Evolutionary conservation across 2,797 vertebrate species (phyloP).

Genomic region (Cheirogaleus major): DNA sequence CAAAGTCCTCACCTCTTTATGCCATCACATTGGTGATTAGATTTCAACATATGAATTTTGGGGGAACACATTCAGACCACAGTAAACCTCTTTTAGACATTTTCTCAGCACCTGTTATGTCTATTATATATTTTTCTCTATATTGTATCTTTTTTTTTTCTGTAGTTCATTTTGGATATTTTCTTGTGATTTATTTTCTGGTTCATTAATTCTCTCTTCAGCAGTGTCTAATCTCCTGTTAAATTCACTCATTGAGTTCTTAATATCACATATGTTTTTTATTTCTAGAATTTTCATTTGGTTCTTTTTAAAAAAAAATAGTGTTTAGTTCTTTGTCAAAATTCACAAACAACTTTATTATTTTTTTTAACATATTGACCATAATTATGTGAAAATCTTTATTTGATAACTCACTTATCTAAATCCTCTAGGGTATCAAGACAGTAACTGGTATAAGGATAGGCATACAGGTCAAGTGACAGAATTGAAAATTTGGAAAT

Average conservation of each 20-base stretch:
- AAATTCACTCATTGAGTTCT: neutral
- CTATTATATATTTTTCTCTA: neutral
- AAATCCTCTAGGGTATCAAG: neutral
- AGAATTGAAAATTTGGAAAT: constrained; percentile 5
- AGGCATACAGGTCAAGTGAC: constrained; percentile 2
- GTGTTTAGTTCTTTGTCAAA: constrained; percentile 5
- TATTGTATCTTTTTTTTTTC: neutral
- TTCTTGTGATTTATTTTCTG: constrained; percentile 5
- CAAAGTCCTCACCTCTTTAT: neutral
- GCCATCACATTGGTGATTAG: neutral
- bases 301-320: neutral
- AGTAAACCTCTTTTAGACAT: neutral
- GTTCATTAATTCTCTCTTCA: constrained; percentile 10
- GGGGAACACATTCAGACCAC: neutral
- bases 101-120: neutral
- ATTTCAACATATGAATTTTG: neutral
- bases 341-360: neutral
- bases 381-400: neutral
- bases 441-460: neutral
- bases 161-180: constrained; percentile 1
- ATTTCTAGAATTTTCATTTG: neutral
- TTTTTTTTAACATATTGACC: neutral
- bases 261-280: neutral
- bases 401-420: constrained; percentile 2
- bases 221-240: neutral